These are phyloP conservation scores for Portevinia maculata DNA, from an alignment of 2,888 invertebrate species.

Conservation along the genomic window DNA sequence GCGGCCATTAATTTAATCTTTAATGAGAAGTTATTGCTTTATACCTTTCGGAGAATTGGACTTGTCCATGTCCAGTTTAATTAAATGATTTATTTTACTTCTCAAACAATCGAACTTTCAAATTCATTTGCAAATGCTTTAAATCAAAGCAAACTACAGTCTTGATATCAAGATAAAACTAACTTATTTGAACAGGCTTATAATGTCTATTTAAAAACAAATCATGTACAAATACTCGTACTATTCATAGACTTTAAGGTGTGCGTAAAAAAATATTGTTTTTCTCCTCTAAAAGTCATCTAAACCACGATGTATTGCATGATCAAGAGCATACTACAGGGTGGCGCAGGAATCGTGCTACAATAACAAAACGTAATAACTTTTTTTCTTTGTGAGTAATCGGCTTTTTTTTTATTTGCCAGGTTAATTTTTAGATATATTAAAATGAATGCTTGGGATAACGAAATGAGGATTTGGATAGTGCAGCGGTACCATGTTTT, in stretches of 20 bases:
- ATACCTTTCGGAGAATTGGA: conserved; percentile 4
- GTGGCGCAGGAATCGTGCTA: no score
- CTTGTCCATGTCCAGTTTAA: conserved; percentile 13
- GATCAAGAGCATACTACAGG: no score
- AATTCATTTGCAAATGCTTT: conserved; percentile 10
- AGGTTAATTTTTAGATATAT: no score
- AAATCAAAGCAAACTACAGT: conserved; percentile 21
- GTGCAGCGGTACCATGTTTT: no score
- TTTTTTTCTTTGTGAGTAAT: no score
- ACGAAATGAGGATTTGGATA: no score
- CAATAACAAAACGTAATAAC: no score
- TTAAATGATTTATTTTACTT: conserved; percentile 31
- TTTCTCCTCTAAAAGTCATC: conserved; percentile 1
- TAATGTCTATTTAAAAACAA: conserved; percentile 7
- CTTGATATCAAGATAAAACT: conserved; percentile 21
- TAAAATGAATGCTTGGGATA: no score
- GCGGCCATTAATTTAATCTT: conserved; percentile 6
- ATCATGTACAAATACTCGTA: conserved; percentile 24
- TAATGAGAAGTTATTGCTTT: conserved; percentile 35
- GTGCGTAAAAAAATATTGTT: conserved; percentile 11
- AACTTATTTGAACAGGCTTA: conserved; percentile 31
- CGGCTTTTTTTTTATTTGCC: no score
- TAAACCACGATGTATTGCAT: conserved; percentile 1
- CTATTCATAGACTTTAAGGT: conserved; percentile 10
- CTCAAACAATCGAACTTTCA: conserved; percentile 25